These are phyloP conservation scores for Leptothorax acervorum DNA, from an alignment of 2,888 invertebrate species.

Conservation along the genomic window DNA sequence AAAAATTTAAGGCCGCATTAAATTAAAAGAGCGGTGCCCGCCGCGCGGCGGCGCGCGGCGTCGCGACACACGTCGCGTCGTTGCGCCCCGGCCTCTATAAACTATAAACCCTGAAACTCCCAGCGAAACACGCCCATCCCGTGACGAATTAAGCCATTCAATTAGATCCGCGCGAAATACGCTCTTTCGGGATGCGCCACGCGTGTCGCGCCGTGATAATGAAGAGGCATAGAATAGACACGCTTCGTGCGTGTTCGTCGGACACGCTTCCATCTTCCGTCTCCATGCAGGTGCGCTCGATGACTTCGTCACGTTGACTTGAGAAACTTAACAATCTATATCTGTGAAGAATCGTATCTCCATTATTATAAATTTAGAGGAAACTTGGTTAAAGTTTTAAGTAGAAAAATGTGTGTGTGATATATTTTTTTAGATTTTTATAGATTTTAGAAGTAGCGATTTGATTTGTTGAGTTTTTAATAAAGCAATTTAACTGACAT, in stretches of 20 bases:
- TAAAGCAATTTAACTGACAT: too few relatives aligned
- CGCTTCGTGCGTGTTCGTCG: constrained; percentile 10
- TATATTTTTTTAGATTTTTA: too few relatives aligned
- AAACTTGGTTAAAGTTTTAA: too few relatives aligned
- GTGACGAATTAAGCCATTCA: constrained; percentile 51
- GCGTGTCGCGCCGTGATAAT: constrained; percentile 23
- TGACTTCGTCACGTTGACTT: not conserved
- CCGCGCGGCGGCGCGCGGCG: not conserved
- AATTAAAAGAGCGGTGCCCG: constrained; percentile 30
- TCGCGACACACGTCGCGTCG: not conserved
- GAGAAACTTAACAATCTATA: too few relatives aligned
- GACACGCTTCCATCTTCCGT: not conserved
- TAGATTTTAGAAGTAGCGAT: too few relatives aligned
- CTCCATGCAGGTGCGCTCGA: not conserved
- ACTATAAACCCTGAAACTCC: not conserved
- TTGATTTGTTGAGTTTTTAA: too few relatives aligned
- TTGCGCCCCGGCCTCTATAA: not conserved
- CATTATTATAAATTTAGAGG: too few relatives aligned
- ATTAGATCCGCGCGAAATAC: constrained; percentile 45
- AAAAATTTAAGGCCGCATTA: constrained; percentile 48
- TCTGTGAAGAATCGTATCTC: too few relatives aligned
- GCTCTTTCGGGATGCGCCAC: constrained; percentile 8
- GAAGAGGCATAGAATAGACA: constrained; percentile 21
- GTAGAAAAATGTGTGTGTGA: too few relatives aligned
- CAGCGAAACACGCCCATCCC: constrained; percentile 18